phyloP scores from a whole-genome alignment of 1,140 invertebrate genomes.

The Coboldia fuscipes region DNA sequence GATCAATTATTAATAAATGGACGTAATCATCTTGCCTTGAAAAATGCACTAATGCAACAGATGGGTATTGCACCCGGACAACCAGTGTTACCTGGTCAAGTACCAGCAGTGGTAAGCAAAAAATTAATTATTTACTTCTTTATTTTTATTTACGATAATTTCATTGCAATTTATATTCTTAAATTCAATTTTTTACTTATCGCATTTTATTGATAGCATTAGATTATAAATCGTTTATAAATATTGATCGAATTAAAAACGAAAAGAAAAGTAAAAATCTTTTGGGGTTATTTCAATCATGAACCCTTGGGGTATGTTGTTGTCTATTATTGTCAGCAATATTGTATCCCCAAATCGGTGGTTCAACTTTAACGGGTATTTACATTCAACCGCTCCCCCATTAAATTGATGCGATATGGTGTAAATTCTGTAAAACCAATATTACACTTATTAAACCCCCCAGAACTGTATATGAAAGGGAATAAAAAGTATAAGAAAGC shows the following conservation, averaged over 20 bases:
- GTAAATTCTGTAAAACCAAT: too few species aligned
- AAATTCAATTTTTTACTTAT: background rate
- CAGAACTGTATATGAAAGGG: too few species aligned
- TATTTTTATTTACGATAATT: background rate
- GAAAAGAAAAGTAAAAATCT: too few species aligned
- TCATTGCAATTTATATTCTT: background rate
- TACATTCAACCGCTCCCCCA: too few species aligned
- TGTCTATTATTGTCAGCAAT: too few species aligned
- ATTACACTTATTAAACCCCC: too few species aligned
- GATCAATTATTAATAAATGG: constrained; percentile 99
- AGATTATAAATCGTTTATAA: background rate
- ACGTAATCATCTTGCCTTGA: constrained; percentile 93
- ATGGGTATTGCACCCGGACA: constrained; percentile 79
- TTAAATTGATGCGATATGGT: too few species aligned
- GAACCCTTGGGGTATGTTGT: too few species aligned
- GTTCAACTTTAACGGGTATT: too few species aligned
- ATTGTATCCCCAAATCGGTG: too few species aligned
- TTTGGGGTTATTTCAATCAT: too few species aligned
- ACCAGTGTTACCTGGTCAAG: constrained; percentile 69
- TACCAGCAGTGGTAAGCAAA: constrained; percentile 72
- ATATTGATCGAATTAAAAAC: background rate
- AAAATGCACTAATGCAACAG: constrained; percentile 90
- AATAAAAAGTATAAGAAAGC: too few species aligned
- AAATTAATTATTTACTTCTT: background rate
- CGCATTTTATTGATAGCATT: background rate